Evolutionary conservation across 2,888 invertebrate genomes (phyloP), one percentile per base, ranked within the genome.

Genomic region (Agriopis marginaria): DNA sequence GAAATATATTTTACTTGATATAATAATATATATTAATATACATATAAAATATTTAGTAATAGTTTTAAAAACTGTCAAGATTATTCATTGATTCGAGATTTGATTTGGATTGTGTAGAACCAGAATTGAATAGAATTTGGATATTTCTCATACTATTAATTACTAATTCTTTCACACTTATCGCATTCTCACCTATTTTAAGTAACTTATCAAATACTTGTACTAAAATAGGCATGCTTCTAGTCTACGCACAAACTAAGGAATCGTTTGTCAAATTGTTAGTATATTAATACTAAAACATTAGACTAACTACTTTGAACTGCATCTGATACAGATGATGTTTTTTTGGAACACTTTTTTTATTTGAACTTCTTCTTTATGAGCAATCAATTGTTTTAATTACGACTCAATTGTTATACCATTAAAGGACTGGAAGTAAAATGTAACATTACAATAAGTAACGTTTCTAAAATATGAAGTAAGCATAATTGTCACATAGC

Each of bases 191-290:
- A 89, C 88, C 87, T 86, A 89, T 86, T 87, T 86, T 84, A 87
- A 81, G 86, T 88, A 86, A 85, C 82, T 83, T 89, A 87, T 85
- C 79, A 87, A 89, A 89, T 92, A 92, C 88, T 94, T 93, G 94
- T 93, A 93, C 93, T 93, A 91, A 92, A 89, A 91, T 92, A 93
- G 90, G 91, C 91, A 92, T 92, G 91, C 92, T 89, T 89, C 82
- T 89, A 89, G 63, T 81, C 86, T 90, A 91, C 78, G 75, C 80
- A 87, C 84, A 87, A 88, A 89, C 86, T 83, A 85, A 87, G 74
- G 74, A 82, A 85, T 83, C 63, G 80, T 86, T 86, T 87, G 86
- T 88, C 86, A 87, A 80, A 82, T 82, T 87, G 90, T 92, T 91
- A 91, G 91, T 93, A 89, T 42, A 75, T 84, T 87, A 87, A 86